These are phyloP conservation scores for Diploscapter pachys DNA, from an alignment of 1,140 invertebrate genomes.

Conservation along the genomic window DNA sequence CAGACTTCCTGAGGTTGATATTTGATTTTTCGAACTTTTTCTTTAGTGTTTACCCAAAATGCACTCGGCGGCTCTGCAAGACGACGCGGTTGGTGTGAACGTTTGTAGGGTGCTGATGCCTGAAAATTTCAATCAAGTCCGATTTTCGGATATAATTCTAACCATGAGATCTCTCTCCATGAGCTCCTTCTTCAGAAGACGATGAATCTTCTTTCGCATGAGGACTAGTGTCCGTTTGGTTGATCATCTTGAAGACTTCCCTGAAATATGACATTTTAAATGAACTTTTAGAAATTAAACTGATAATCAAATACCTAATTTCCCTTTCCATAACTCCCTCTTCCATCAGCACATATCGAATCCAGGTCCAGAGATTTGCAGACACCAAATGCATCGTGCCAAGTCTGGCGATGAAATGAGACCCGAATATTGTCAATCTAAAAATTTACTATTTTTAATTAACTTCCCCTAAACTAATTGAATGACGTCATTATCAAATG, in stretches of 20 bases:
- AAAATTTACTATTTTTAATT: conserved; percentile 12
- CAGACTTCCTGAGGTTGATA: conserved; percentile 65
- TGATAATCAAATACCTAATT: conserved; percentile 35
- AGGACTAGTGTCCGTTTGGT: conserved; percentile 46
- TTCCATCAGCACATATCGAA: conserved; percentile 84
- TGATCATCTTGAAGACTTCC: conserved; percentile 14
- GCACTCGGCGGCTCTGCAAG: conserved; percentile 53
- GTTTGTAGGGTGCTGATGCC: too few relatives aligned
- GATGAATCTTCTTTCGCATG: neutral
- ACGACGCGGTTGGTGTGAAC: neutral
- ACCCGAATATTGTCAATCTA: conserved; percentile 61
- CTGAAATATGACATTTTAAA: conserved; percentile 1
- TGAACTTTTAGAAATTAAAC: neutral
- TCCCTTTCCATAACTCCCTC: conserved; percentile 64
- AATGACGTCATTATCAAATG: too few relatives aligned
- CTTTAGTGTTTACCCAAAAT: conserved; percentile 42
- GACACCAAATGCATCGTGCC: conserved; percentile 92
- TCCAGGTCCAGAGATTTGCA: conserved; percentile 95
- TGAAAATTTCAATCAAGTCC: too few relatives aligned
- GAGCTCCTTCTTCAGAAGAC: conserved; percentile 9
- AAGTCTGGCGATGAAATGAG: conserved; percentile 91
- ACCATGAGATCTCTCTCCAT: neutral
- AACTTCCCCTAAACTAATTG: too few relatives aligned
- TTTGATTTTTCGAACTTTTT: conserved; percentile 55
- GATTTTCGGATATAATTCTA: too few relatives aligned